Evolutionary conservation across 1,140 invertebrate genomes (phyloP).

Genomic region (Drosophila novamexicana): DNA sequence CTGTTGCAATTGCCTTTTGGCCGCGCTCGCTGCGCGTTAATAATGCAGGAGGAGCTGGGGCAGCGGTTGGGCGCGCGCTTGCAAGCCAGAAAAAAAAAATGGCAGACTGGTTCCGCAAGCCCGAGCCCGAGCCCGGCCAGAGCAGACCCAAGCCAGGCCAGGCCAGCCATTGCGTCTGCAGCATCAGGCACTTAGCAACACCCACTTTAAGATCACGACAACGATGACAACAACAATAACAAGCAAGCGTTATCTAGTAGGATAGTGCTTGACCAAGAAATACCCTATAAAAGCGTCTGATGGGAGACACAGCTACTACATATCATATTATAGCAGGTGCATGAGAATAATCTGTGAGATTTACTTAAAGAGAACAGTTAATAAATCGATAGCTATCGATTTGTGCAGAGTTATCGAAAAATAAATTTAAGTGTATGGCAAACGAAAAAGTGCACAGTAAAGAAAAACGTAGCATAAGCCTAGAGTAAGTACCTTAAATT

Average conservation of each 20-base stretch:
- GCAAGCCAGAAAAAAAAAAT: slow-evolving; percentile 60
- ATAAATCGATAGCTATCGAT: too few species aligned
- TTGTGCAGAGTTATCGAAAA: too few species aligned
- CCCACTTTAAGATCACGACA: slow-evolving; percentile 80
- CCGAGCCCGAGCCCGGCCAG: neutral
- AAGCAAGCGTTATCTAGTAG: neutral
- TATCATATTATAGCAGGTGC: too few species aligned
- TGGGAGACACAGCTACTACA: too few species aligned
- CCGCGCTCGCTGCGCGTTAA: slow-evolving; percentile 57
- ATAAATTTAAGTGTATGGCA: too few species aligned
- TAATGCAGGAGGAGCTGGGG: slow-evolving; percentile 59
- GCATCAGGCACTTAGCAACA: slow-evolving; percentile 77
- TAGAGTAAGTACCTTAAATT: too few species aligned
- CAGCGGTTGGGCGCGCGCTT: slow-evolving; percentile 38
- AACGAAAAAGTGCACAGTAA: too few species aligned
- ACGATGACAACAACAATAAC: slow-evolving; percentile 32
- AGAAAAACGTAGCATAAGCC: too few species aligned
- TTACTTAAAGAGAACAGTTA: too few species aligned
- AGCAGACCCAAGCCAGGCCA: slow-evolving; percentile 13
- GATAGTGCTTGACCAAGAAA: neutral
- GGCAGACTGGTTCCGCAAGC: slow-evolving; percentile 67
- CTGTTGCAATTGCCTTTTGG: slow-evolving; percentile 56
- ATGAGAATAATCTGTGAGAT: too few species aligned
- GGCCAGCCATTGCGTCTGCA: slow-evolving; percentile 76
- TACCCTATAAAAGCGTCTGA: neutral